Base-by-base conservation (phyloP, 2,797 vertebrate species). In the Pristis pectinata region DNA sequence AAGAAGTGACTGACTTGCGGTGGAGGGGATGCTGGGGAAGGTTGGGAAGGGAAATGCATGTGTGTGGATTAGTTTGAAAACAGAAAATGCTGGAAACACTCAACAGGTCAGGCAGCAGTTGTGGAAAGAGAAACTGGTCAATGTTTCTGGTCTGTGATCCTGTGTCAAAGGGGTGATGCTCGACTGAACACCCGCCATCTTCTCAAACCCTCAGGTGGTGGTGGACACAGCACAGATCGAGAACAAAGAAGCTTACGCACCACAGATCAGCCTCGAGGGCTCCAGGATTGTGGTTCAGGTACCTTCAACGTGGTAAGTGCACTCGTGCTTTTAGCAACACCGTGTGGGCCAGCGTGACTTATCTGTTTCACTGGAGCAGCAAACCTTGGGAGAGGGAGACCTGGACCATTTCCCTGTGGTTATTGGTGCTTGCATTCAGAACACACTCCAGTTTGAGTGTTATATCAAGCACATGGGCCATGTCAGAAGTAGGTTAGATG, bases 211-310 rank as follows among this genome's bases (percentile, higher is more conserved):
- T 95, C 95, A 99, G 99, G 99, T 99, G 96, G 99, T 99, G 96
- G 99, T 99, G 95, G 99, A 99, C 95, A 99, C 99, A 0, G 99
- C 99, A 95, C 99, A 99, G 97, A 99, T 99, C 95, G 99, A 99
- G 97, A 99, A 99, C 96, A 99, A 99, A 97, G 99, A 99, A 97
- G 98, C 98, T 1, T 99, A 99, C 2, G 98, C 99, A 94, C 98
- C 99, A 70, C 99, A 99, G 95, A 99, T 99, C 96, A 99, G 98
- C 96, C 97, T 99, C 95, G 99, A 99, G 97, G 98, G 98, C 95
- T 98, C 98, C 95, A 98, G 97, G 96, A 97, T 99, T 79, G 98
- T 99, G 95, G 98, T 99, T 95, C 99, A 99, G 97, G 99, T 99
- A 95, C 99, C 99, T 1, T 99, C 99, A 94, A 99, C 99, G 95